Conservation (phyloP, 2,888 invertebrate genomes). For the Empis livida region DNA sequence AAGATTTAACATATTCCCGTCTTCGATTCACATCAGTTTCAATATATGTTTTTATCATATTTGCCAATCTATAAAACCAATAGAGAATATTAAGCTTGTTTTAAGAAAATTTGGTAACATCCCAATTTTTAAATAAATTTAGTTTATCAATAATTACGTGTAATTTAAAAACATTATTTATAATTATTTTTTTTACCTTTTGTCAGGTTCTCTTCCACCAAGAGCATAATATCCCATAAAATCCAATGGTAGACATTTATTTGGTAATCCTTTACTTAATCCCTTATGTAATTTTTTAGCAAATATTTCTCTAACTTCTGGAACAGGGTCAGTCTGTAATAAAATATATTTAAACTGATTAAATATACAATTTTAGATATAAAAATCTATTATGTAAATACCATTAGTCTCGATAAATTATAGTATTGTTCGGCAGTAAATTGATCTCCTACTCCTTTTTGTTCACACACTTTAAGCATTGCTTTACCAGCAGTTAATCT, state of each 20-base stretch:
- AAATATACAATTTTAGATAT: neutral
- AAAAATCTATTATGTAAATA: constrained; percentile 39
- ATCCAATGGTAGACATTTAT: constrained; percentile 84
- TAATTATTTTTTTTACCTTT: constrained; percentile 40
- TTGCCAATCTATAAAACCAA: constrained; percentile 21
- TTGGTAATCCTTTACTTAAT: constrained; percentile 64
- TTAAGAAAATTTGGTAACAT: too few relatives aligned
- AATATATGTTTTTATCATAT: constrained; percentile 63
- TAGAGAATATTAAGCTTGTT: too few relatives aligned
- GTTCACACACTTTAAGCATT: constrained; percentile 94
- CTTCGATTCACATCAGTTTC: constrained; percentile 78
- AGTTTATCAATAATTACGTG: too few relatives aligned
- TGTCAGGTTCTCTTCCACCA: constrained; percentile 77
- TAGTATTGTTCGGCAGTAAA: constrained; percentile 92
- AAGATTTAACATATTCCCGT: constrained; percentile 79
- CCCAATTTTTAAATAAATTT: too few relatives aligned
- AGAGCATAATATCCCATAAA: constrained; percentile 94
- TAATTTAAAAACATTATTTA: neutral
- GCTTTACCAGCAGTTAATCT: constrained; percentile 87
- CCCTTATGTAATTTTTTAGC: constrained; percentile 89
- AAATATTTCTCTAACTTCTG: constrained; percentile 79
- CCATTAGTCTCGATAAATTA: constrained; percentile 81
- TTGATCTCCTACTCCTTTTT: constrained; percentile 90
- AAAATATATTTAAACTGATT: neutral
- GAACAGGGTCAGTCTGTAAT: constrained; percentile 53